phyloP scores from a whole-genome alignment of 2,888 invertebrate species.

The Eupelmus urozonus region DNA sequence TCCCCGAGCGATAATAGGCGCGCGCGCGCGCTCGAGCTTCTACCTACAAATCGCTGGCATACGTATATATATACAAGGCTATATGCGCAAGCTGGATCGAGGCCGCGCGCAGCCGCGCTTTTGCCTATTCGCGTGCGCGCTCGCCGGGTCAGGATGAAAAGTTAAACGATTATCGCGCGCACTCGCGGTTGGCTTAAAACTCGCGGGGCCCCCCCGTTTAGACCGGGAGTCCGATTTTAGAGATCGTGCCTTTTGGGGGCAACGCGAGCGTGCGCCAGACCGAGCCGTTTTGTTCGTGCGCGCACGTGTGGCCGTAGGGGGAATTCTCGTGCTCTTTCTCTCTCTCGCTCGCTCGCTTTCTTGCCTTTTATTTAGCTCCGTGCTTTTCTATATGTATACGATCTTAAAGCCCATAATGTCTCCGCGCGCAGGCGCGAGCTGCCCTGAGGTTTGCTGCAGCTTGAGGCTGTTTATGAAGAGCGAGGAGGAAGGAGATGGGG shows the following conservation, averaged over 20 bases:
- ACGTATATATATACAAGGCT: neutral
- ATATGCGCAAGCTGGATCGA: neutral
- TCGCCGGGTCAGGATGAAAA: conserved; percentile 37
- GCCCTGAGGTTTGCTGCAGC: no score
- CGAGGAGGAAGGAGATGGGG: no score
- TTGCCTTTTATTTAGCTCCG: neutral
- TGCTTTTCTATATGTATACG: neutral
- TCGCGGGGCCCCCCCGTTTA: no score
- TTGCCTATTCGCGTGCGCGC: conserved; percentile 36
- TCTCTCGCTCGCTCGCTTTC: neutral
- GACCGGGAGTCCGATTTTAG: neutral
- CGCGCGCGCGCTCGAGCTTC: conserved; percentile 20
- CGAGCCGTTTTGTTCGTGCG: neutral
- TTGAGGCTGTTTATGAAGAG: no score
- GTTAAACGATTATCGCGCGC: conserved; percentile 52
- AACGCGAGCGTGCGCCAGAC: neutral
- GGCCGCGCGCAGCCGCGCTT: no score
- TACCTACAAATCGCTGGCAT: conserved; percentile 48
- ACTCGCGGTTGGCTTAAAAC: no score
- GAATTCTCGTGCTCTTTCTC: conserved; percentile 19
- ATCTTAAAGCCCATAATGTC: neutral
- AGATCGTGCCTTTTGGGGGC: neutral
- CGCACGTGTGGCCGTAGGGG: conserved; percentile 39
- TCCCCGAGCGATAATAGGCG: conserved; percentile 51
- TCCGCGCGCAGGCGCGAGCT: neutral